Evolutionary conservation across 2,888 invertebrate genomes (phyloP).

Genomic region (Ariolimax columbianus): DNA sequence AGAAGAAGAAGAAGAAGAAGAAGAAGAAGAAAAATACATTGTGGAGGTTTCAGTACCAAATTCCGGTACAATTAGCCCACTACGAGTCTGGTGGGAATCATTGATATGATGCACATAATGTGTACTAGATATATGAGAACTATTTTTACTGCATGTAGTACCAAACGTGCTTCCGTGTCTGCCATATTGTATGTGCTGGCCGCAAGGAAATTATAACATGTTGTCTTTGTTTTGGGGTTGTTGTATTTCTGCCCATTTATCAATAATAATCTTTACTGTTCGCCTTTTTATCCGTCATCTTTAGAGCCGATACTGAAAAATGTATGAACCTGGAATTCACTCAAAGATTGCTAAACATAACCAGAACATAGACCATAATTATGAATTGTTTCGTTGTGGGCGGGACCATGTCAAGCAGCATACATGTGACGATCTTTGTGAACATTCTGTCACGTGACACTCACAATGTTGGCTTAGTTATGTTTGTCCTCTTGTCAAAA

Average conservation of each 20-base stretch:
- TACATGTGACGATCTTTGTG: neutral
- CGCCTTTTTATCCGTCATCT: neutral
- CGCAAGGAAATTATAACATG: neutral
- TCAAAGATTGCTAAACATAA: constrained; percentile 10
- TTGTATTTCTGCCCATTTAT: too few species aligned
- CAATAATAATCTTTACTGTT: neutral
- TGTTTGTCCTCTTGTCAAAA: neutral
- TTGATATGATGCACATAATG: constrained; percentile 1
- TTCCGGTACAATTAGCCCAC: neutral
- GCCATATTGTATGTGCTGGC: neutral
- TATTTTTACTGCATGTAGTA: neutral
- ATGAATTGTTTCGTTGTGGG: neutral
- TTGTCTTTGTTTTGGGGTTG: neutral
- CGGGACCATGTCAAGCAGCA: neutral
- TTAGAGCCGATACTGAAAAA: neutral
- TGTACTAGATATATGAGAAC: neutral
- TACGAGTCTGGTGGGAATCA: neutral
- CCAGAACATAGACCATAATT: constrained; percentile 3
- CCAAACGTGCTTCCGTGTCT: neutral
- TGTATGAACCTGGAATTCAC: neutral
- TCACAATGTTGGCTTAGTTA: neutral
- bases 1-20: too few species aligned
- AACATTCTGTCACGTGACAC: neutral
- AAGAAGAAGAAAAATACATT: too few species aligned
- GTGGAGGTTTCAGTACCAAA: too few species aligned